Base-by-base conservation (phyloP, 2,113 vertebrate genomes). In the Chloebia gouldiae region DNA sequence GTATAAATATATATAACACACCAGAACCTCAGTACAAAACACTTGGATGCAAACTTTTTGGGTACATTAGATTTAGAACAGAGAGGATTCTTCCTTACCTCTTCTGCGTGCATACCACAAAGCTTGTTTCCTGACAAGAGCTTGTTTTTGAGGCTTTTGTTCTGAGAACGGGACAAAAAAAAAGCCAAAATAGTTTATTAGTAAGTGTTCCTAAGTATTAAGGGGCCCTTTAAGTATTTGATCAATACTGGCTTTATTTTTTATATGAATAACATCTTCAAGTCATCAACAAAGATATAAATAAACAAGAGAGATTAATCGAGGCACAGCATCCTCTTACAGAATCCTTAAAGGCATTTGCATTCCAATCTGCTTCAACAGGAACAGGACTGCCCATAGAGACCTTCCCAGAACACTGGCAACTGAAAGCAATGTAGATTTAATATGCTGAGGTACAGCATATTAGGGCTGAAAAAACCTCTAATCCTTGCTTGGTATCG, bases 111-210 rank as follows among this genome's bases (percentile, higher is more conserved):
- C 87, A 99, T 98, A 18, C 99, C 99, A 94, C 99, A 99, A 42
- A 99, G 98, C 96, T 99, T 99, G 97, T 98, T 98, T 96, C 99
- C 99, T 13, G 99, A 99, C 70, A 99, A 97, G 11, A 99, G 98
- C 96, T 99, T 99, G 79, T 97, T 99, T 98, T 99, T 99, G 97
- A 99, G 97, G 97, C 99, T 99, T 98, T 99, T 99, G 97, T 99
- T 99, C 99, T 99, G 97, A 71, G 88, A 95, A 80, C 71, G 47
- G 1, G 3, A 33, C 45, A 40, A n/a, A 80, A 87, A 92, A 91
- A 28, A 7, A 82, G 1, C 1, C 4, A 39, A 22, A 69, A 94
- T 1, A 44, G 18, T 80, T 93, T 82, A 92, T 91, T 92, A 82
- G 30, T 42, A 76, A 94, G 53, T 60, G n/a, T 24, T 77, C 33